Conservation (phyloP, 2,797 vertebrate species). For the Falco novaeseelandiae region DNA sequence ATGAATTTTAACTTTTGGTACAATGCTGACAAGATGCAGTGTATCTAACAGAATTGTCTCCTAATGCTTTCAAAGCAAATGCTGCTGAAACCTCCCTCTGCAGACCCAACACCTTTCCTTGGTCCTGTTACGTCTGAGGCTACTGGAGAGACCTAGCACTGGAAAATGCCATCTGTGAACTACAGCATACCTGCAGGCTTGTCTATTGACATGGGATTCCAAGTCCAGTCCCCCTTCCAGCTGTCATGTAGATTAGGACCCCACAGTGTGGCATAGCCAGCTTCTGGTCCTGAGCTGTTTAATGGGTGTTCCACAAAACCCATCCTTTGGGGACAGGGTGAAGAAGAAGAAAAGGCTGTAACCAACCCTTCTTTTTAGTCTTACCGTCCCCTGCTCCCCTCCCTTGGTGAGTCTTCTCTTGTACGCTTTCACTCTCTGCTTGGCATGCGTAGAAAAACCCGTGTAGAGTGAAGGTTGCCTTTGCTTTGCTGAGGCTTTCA, state of each 20-base stretch:
- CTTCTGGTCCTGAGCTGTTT: not conserved
- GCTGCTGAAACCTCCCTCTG: not conserved
- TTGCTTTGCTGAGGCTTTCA: not conserved
- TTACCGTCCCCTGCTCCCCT: not conserved
- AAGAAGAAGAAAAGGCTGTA: not conserved
- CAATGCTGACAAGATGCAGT: not conserved
- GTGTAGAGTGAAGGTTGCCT: not conserved
- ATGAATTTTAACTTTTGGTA: not conserved
- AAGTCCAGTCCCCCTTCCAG: not conserved
- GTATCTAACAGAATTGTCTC: not conserved
- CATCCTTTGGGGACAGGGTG: not conserved
- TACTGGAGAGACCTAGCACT: not conserved
- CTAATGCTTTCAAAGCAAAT: not conserved
- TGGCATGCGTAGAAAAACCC: not conserved
- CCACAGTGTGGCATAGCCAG: fast-evolving
- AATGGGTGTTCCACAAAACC: too few species aligned
- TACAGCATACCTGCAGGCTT: not conserved
- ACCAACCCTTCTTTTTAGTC: not conserved
- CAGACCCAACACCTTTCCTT: not conserved
- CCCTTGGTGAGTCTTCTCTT: not conserved
- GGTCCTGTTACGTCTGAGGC: not conserved
- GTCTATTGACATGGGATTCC: not conserved
- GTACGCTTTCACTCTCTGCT: fast-evolving
- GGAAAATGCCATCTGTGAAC: not conserved
- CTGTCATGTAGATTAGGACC: not conserved